Evolutionary conservation across 2,888 invertebrate species (phyloP).

Genomic region (Dynastes grantii): DNA sequence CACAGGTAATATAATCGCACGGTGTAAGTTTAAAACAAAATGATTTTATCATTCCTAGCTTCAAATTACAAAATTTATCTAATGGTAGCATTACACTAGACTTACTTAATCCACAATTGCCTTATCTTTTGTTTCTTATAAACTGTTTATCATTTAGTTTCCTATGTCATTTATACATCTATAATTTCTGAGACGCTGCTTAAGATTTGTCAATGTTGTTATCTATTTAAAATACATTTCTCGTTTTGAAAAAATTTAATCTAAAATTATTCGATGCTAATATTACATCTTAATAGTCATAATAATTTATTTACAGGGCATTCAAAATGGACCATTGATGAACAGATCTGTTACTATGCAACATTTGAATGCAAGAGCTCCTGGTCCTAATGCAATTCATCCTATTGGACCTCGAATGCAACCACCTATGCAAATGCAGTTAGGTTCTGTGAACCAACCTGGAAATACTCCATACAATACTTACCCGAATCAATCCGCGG

Average conservation of each 20-base stretch:
- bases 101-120: constrained; percentile 17
- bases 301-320: constrained; percentile 67
- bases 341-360: constrained; percentile 71
- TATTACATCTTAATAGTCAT: too few species aligned
- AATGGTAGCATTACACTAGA: neutral
- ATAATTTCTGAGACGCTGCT: constrained; percentile 1
- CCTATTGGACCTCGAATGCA: constrained; percentile 77
- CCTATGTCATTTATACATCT: constrained; percentile 16
- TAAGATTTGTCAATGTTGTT: neutral
- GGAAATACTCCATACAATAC: constrained; percentile 71
- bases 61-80: constrained; percentile 28
- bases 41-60: constrained; percentile 12
- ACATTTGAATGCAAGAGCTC: constrained; percentile 71
- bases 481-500: constrained; percentile 75
- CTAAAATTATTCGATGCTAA: neutral
- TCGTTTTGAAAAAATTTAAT: neutral
- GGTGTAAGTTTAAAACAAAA: neutral
- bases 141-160: constrained; percentile 20
- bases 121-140: constrained; percentile 37
- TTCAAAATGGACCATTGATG: constrained; percentile 86
- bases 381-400: constrained; percentile 69
- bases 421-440: constrained; percentile 68
- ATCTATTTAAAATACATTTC: too few species aligned
- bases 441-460: constrained; percentile 74
- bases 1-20: constrained; percentile 68